Base-by-base conservation (phyloP, 2,113 vertebrate genomes). In the Chloroceryle aenea region DNA sequence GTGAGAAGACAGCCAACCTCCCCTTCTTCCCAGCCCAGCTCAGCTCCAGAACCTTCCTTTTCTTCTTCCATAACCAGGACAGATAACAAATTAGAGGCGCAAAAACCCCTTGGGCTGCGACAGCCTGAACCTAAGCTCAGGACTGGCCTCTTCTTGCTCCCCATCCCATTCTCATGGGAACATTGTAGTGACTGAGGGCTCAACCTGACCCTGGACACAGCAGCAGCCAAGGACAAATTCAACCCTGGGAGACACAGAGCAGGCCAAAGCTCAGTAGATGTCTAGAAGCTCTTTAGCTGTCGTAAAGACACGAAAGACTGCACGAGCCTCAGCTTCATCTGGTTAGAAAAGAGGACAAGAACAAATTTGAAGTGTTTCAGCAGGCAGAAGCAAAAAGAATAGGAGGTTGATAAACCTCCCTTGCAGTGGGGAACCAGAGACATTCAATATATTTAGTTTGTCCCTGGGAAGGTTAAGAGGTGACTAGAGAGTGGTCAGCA, bases 311-410 rank as follows among this genome's bases (percentile, higher is more conserved):
- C 6, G 23, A 93, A 90, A 71, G 47, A 22, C 38, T 56, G 55
- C 59, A 74, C n/a, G n/a, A 79, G 29, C 10, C 36, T 19, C 55
- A 63, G 85, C 50, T 74, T 67, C 50, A 61, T 58, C 26, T 3
- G 4, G 14, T 74, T 81, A 61, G 56, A 61, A 86, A 91, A 78
- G 25, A 78, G 47, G 50, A 72, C 1, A 7, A 75, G 77, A 91
- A 75, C 32, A 82, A 78, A 87, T 26, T 64, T 69, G n/a, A 87
- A 58, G 32, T 62, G 58, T 62, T 95, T 95, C 62, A 61, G 73
- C 38, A 81, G 45, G 53, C 30, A 78, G 62, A 89, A 87, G 27
- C 40, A 82, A 91, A 69, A 92, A 92, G 77, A 85, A 87, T 62
- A 20, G 48, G 62, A 93, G 29, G 45, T 38, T 94, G 66, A 82